phyloP scores from a whole-genome alignment of 2,888 invertebrate species.

The Conchocele bisecta region DNA sequence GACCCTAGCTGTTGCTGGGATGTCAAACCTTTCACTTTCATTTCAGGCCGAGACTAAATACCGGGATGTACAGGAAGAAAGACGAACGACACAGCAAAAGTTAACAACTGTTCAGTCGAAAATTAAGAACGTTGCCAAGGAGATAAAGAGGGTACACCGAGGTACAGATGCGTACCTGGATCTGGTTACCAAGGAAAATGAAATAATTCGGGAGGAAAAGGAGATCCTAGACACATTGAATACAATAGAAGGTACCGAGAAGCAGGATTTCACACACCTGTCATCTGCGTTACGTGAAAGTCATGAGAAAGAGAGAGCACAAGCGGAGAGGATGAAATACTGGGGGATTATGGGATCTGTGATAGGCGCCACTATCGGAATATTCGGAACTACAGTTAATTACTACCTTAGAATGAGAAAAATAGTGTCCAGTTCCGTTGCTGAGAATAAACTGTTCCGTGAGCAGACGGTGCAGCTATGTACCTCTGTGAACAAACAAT shows the following conservation, averaged over 20 bases:
- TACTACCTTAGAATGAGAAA: constrained; percentile 87
- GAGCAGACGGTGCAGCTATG: constrained; percentile 57
- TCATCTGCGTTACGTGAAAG: constrained; percentile 90
- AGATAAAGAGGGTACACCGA: constrained; percentile 90
- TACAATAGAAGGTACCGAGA: constrained; percentile 88
- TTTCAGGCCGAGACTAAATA: constrained; percentile 79
- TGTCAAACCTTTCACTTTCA: too few relatives aligned
- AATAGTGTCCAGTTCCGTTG: constrained; percentile 84
- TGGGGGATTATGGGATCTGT: constrained; percentile 91
- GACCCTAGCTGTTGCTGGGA: too few relatives aligned
- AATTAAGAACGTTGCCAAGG: constrained; percentile 89
- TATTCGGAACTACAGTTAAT: constrained; percentile 87
- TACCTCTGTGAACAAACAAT: constrained; percentile 60
- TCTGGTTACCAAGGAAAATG: constrained; percentile 87
- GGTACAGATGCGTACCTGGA: constrained; percentile 90
- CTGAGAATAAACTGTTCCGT: constrained; percentile 59
- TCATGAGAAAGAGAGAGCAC: constrained; percentile 92
- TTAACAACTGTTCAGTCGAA: constrained; percentile 71
- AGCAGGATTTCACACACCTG: constrained; percentile 88
- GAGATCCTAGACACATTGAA: constrained; percentile 86
- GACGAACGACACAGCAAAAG: constrained; percentile 71
- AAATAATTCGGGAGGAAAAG: constrained; percentile 81
- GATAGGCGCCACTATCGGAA: constrained; percentile 86
- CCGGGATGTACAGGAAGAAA: constrained; percentile 70
- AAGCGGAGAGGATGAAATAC: constrained; percentile 92